Conservation (phyloP, 2,797 vertebrate genomes). For the Decapterus maruadsi region DNA sequence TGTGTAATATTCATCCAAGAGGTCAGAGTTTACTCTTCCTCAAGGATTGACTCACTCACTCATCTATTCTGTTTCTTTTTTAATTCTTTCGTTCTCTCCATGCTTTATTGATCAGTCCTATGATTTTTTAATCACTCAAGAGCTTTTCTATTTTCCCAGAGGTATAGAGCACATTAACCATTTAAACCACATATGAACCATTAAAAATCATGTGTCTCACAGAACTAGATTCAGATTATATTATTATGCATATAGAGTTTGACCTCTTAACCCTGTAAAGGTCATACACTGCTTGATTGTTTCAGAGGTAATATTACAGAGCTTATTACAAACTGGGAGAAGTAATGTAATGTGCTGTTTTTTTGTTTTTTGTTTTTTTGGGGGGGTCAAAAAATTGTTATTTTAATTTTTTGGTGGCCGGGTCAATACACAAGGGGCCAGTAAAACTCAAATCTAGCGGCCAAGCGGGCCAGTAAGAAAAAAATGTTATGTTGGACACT, state of each 20-base stretch:
- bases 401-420: no score
- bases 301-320: neutral
- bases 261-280: neutral
- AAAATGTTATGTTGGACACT: no score
- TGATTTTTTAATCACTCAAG: slow-evolving; percentile 64
- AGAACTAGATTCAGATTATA: neutral
- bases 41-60: slow-evolving; percentile 38
- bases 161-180: slow-evolving; percentile 45
- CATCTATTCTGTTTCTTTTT: slow-evolving; percentile 17
- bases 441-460: no score
- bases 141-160: slow-evolving; percentile 40
- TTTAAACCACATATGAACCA: slow-evolving; percentile 51
- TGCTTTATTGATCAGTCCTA: slow-evolving; percentile 70
- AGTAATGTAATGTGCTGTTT: neutral
- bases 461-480: no score
- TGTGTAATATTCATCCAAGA: slow-evolving; percentile 31
- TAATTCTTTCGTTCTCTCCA: slow-evolving; percentile 25
- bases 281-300: neutral
- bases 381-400: no score
- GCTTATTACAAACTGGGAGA: neutral
- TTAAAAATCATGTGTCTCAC: slow-evolving; percentile 8
- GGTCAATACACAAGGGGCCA: no score
- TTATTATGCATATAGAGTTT: neutral
- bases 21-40: slow-evolving; percentile 42
- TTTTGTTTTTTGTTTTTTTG: no score